Evolutionary conservation across 2,888 invertebrate species (phyloP).

Genomic region (Athalia circularis): DNA sequence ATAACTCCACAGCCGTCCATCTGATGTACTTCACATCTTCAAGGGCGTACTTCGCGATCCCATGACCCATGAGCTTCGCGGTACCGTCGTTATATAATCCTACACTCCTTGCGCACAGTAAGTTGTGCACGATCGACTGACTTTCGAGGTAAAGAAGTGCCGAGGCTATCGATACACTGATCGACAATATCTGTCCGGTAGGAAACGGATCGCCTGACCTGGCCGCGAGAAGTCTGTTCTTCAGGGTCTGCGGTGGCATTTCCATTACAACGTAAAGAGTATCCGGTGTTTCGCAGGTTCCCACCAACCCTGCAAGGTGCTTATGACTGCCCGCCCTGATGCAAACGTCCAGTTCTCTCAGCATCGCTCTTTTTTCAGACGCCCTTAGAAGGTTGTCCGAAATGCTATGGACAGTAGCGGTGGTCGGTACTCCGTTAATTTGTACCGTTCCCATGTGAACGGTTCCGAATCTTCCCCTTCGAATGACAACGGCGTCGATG

Average conservation of each 20-base stretch:
- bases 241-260: constrained; percentile 81
- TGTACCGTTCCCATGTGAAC: constrained; percentile 84
- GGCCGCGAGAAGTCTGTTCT: constrained; percentile 78
- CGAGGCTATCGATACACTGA: constrained; percentile 74
- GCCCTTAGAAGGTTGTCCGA: constrained; percentile 77
- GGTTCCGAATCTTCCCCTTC: constrained; percentile 86
- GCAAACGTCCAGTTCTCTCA: constrained; percentile 84
- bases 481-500: constrained; percentile 82
- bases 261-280: constrained; percentile 86
- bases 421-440: constrained; percentile 77
- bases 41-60: constrained; percentile 82
- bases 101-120: constrained; percentile 84
- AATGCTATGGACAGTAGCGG: constrained; percentile 81
- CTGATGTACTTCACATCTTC: constrained; percentile 84
- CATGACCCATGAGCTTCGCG: constrained; percentile 86
- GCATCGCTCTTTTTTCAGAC: constrained; percentile 77
- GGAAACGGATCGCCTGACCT: constrained; percentile 68
- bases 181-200: constrained; percentile 67
- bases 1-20: constrained; percentile 88
- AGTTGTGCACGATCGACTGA: constrained; percentile 82
- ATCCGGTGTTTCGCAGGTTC: constrained; percentile 87
- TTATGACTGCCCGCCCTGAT: constrained; percentile 83
- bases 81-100: constrained; percentile 80
- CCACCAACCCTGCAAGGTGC: constrained; percentile 84
- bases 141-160: constrained; percentile 74